These are phyloP conservation scores for Bombus confusus DNA, from an alignment of 1,140 invertebrate species.

Conservation along the genomic window DNA sequence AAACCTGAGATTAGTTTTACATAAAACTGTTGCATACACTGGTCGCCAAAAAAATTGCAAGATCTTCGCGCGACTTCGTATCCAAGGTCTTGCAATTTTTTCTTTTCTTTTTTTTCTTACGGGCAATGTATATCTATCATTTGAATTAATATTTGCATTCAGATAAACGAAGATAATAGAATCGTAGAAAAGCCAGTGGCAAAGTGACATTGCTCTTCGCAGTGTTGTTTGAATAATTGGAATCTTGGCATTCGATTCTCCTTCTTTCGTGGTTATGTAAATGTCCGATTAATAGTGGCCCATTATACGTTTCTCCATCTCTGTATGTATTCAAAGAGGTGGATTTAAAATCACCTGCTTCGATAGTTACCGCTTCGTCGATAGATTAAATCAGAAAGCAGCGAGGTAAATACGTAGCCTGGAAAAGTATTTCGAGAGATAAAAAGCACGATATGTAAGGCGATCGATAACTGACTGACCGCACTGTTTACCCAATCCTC, in stretches of 20 bases:
- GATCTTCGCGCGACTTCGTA: too few relatives aligned
- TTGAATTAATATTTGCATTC: not conserved
- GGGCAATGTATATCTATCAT: too few relatives aligned
- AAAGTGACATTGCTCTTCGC: too few relatives aligned
- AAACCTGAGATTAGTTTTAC: too few relatives aligned
- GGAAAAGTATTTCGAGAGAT: not conserved
- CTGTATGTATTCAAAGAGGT: not conserved
- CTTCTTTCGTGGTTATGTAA: not conserved
- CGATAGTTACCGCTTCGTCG: not conserved
- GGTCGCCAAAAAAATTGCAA: too few relatives aligned
- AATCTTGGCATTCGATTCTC: constrained; percentile 1
- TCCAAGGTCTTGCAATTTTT: too few relatives aligned
- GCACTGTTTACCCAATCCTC: not conserved
- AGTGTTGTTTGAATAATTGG: constrained; percentile 17
- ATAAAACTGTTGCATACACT: too few relatives aligned
- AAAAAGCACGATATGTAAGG: not conserved
- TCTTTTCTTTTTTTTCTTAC: not conserved
- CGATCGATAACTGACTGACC: not conserved
- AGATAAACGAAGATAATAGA: constrained; percentile 18
- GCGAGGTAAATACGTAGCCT: not conserved
- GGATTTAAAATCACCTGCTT: not conserved
- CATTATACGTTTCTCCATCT: not conserved
- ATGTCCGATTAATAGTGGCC: not conserved
- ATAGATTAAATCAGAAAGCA: not conserved
- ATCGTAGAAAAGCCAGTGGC: not conserved